Evolutionary conservation across 2,113 vertebrate genomes (phyloP).

Genomic region (Zeus faber): DNA sequence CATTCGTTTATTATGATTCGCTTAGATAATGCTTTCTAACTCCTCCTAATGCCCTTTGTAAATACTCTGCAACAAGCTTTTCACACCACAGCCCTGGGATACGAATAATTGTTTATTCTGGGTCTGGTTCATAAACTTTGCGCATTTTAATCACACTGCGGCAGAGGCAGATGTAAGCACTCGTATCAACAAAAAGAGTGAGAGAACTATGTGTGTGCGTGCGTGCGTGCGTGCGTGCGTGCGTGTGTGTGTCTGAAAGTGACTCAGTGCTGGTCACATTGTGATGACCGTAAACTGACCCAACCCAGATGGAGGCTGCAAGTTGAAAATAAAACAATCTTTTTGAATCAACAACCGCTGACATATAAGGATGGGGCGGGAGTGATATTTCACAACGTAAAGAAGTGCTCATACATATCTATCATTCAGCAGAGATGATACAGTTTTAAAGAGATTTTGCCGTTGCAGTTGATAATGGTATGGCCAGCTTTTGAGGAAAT

Average conservation of each 20-base stretch:
- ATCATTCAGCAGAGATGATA: constrained; percentile 3
- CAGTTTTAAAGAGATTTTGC: constrained; percentile 5
- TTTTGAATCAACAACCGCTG: constrained; percentile 55
- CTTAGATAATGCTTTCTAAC: constrained; percentile 29
- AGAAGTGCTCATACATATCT: constrained; percentile 22
- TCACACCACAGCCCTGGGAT: constrained; percentile 58
- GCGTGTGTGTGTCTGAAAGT: constrained; percentile 1
- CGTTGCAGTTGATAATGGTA: constrained; percentile 17
- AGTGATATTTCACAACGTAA: constrained; percentile 35
- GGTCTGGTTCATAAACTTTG: constrained; percentile 63
- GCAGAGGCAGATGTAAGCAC: constrained; percentile 47
- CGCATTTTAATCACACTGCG: constrained; percentile 62
- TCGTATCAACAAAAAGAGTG: too few species aligned
- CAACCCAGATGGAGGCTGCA: constrained; percentile 45
- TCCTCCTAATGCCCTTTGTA: constrained; percentile 59
- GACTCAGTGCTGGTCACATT: constrained; percentile 55
- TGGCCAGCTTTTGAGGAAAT: constrained; percentile 53
- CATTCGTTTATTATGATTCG: constrained; percentile 35
- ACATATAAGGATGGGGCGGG: constrained; percentile 28
- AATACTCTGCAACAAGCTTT: constrained; percentile 57
- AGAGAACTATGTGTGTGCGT: too few species aligned
- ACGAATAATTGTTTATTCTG: constrained; percentile 64
- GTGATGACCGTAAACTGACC: constrained; percentile 63
- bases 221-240: too few species aligned
- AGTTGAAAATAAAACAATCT: constrained; percentile 37